Evolutionary conservation across 1,140 invertebrate genomes (phyloP).

Genomic region (Drosophila suzukii): DNA sequence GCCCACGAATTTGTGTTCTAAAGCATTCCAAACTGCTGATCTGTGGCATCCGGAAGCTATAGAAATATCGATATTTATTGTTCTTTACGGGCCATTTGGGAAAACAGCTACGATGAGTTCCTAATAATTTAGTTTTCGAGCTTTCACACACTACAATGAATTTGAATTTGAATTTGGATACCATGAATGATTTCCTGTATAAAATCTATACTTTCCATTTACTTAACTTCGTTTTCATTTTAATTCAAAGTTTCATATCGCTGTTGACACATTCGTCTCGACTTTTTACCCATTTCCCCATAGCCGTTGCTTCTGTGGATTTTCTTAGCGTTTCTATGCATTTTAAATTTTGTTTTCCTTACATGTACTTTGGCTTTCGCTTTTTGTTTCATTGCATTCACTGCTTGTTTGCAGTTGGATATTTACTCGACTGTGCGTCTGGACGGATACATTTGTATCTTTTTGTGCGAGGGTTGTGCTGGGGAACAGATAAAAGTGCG

Average conservation of each 20-base stretch:
- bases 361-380: conserved; percentile 43
- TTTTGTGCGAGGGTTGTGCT: conserved; percentile 20
- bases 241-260: conserved; percentile 21
- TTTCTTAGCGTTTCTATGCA: conserved; percentile 43
- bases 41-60: conserved; percentile 14
- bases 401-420: conserved; percentile 45
- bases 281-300: conserved; percentile 24
- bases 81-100: neutral
- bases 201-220: conserved; percentile 14
- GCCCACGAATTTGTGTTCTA: conserved; percentile 16
- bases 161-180: neutral
- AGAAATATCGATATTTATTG: neutral
- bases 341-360: conserved; percentile 64
- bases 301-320: conserved; percentile 1
- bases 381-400: conserved; percentile 45
- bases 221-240: conserved; percentile 27
- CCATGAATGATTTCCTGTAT: neutral
- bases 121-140: neutral
- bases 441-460: conserved; percentile 33
- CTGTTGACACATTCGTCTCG: conserved; percentile 53
- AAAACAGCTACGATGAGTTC: neutral
- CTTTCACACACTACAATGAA: neutral
- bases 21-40: conserved; percentile 20
- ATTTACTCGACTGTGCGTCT: conserved; percentile 46
- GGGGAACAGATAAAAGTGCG: conserved; percentile 53